Evolutionary conservation across 2,888 invertebrate genomes (phyloP).

Genomic region (Phlogophora meticulosa): DNA sequence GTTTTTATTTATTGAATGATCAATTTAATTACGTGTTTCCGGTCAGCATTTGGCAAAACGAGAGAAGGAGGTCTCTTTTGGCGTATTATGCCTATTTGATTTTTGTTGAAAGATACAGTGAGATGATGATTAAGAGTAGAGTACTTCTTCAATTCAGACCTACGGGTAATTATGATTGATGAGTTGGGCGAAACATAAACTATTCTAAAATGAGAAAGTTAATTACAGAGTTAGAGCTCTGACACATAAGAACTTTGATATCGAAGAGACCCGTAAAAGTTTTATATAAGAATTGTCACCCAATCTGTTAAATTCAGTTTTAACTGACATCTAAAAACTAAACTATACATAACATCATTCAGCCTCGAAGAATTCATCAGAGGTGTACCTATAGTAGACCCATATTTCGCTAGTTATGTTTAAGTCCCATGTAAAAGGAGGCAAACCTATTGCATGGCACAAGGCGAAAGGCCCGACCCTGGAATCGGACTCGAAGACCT

Average conservation of each 20-base stretch:
- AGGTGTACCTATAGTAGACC: too few species aligned
- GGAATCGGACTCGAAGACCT: too few species aligned
- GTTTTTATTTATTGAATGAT: constrained; percentile 7
- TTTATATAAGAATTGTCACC: not conserved
- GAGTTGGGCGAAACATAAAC: constrained; percentile 23
- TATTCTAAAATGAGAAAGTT: constrained; percentile 16
- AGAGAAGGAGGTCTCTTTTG: not conserved
- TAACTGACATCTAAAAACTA: not conserved
- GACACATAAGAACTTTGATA: not conserved
- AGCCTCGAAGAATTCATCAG: too few species aligned
- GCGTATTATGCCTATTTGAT: not conserved
- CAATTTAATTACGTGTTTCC: not conserved
- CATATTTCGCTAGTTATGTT: too few species aligned
- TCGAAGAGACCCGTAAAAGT: not conserved
- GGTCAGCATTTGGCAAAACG: not conserved
- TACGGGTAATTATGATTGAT: constrained; percentile 45
- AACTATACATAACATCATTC: too few species aligned
- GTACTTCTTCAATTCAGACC: constrained; percentile 17
- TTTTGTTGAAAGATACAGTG: too few species aligned
- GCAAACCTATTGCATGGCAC: too few species aligned
- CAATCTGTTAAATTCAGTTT: not conserved
- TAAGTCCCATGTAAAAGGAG: too few species aligned
- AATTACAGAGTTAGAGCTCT: constrained; percentile 5
- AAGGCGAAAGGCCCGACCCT: too few species aligned
- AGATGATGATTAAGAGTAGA: constrained; percentile 35